A percentile compares a stretch with the other conserved stretches of the same genome.
These are phyloP conservation scores for Oreochromis aureus DNA, from an alignment of 2,113 vertebrate species.

Conservation along the genomic window DNA sequence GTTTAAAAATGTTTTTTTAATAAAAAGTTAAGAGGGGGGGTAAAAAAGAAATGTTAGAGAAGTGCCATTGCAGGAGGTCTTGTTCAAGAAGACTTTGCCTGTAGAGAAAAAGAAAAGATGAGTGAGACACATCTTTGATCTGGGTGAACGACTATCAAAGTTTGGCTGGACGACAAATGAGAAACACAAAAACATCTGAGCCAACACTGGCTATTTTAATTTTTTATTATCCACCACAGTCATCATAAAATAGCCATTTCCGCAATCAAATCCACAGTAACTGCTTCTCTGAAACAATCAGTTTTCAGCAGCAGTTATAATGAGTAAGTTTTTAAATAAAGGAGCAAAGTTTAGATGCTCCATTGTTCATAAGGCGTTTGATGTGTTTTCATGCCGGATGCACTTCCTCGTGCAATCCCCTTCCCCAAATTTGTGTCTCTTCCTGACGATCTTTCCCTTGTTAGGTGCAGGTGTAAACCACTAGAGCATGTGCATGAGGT, in stretches of 20 bases:
- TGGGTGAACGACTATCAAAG: neutral
- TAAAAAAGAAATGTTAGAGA: slow-evolving; percentile 27
- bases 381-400: neutral
- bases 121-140: neutral
- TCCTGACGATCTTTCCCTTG: neutral
- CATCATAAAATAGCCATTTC: neutral
- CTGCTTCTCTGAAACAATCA: neutral
- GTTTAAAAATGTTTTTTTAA: neutral
- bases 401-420: neutral
- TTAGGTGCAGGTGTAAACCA: neutral
- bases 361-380: neutral
- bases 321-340: neutral
- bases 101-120: neutral
- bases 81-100: slow-evolving; percentile 51
- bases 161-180: neutral
- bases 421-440: neutral
- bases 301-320: neutral
- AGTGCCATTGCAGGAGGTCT: slow-evolving; percentile 32
- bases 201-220: neutral
- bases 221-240: neutral
- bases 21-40: neutral
- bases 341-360: neutral
- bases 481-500: neutral
- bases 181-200: neutral
- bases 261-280: neutral